A percentile compares a stretch with the other conserved stretches of the same genome.
Evolutionary conservation across 2,888 invertebrate genomes (phyloP).

Genomic region (Erebia palarica): DNA sequence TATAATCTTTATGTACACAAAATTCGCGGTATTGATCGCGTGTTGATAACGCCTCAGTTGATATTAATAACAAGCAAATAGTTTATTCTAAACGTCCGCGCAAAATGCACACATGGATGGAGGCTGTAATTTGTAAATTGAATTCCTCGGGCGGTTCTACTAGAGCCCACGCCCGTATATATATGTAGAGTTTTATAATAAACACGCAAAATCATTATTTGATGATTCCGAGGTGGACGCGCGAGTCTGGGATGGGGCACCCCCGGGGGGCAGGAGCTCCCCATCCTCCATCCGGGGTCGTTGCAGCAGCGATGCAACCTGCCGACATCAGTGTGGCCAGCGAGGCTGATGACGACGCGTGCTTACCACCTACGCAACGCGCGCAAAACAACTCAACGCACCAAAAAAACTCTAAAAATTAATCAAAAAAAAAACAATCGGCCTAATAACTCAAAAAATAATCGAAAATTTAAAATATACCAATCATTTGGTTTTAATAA

Average conservation of each 20-base stretch:
- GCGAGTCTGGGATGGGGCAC: constrained; percentile 67
- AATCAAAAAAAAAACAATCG: constrained; percentile 54
- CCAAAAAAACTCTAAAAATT: constrained; percentile 49
- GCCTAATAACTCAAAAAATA: constrained; percentile 54
- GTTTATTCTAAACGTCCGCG: constrained; percentile 61
- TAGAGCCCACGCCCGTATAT: constrained; percentile 41
- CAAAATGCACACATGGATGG: constrained; percentile 51
- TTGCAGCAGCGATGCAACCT: constrained; percentile 72
- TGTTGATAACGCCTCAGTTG: constrained; percentile 56
- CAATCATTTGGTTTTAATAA: constrained; percentile 60
- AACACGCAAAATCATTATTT: constrained; percentile 80
- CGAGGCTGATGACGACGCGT: constrained; percentile 77
- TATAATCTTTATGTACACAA: constrained; percentile 45
- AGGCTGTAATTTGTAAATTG: constrained; percentile 49
- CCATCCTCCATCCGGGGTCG: constrained; percentile 59
- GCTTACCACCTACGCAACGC: constrained; percentile 80
- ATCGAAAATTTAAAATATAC: constrained; percentile 68
- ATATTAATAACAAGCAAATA: constrained; percentile 67
- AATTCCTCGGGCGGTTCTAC: constrained; percentile 46
- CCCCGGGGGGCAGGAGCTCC: constrained; percentile 49
- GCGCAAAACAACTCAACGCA: constrained; percentile 68
- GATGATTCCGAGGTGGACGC: constrained; percentile 77
- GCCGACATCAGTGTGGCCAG: constrained; percentile 79
- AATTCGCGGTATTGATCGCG: constrained; percentile 57
- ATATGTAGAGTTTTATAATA: constrained; percentile 69